Evolutionary conservation across 2,888 invertebrate species (phyloP).

Genomic region (Chymomyza procnemis): DNA sequence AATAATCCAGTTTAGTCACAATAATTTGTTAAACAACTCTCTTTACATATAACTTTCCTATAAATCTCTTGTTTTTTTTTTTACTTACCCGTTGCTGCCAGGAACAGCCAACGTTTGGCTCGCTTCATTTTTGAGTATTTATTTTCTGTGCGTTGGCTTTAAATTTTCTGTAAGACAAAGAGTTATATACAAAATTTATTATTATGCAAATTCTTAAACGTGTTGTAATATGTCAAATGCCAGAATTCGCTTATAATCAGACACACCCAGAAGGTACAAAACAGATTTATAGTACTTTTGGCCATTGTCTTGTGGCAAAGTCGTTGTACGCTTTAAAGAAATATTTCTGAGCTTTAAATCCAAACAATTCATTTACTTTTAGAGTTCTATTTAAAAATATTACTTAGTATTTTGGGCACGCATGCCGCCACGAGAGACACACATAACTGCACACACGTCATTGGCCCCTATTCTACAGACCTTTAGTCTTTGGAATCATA

Average conservation of each 20-base stretch:
- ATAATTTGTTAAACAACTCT: neutral
- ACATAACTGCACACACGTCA: constrained; percentile 14
- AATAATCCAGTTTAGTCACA: constrained; percentile 34
- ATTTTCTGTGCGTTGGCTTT: constrained; percentile 27
- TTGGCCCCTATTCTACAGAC: constrained; percentile 9
- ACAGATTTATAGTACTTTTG: constrained; percentile 22
- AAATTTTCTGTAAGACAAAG: constrained; percentile 31
- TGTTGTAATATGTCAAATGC: constrained; percentile 25
- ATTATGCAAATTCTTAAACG: constrained; percentile 28
- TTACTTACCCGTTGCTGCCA: constrained; percentile 79
- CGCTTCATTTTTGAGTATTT: constrained; percentile 78
- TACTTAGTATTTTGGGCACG: constrained; percentile 29
- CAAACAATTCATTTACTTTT: constrained; percentile 8
- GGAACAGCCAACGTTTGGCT: constrained; percentile 80
- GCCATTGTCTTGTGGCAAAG: constrained; percentile 17
- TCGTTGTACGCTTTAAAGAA: constrained; percentile 36
- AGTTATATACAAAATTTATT: constrained; percentile 19
- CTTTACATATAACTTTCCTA: neutral
- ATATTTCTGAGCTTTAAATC: constrained; percentile 23
- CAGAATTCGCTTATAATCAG: constrained; percentile 32
- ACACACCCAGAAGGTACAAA: constrained; percentile 4
- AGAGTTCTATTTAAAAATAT: constrained; percentile 10
- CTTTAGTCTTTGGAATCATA: neutral
- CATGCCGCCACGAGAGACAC: constrained; percentile 1
- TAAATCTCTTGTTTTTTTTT: constrained; percentile 18